Percentiles rank a stretch among this genome's conserved stretches.
Conservation (phyloP, 2,888 invertebrate genomes). For the Margaritifera margaritifera region DNA sequence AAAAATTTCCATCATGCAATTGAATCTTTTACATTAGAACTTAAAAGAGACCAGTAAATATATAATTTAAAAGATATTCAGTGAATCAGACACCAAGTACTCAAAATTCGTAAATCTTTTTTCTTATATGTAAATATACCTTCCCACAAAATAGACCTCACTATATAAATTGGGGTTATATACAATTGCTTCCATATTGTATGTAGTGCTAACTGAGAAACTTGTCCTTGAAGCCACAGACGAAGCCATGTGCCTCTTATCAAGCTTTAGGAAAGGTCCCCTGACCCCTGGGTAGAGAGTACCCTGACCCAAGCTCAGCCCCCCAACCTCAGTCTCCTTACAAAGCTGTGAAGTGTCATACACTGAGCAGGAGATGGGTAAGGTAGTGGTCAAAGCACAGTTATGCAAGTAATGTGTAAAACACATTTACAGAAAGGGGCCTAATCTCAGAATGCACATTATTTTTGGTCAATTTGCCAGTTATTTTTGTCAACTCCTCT, state of each 20-base stretch:
- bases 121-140: too few relatives aligned
- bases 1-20: too few relatives aligned
- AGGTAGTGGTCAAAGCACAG: too few relatives aligned
- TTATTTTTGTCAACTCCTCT: too few relatives aligned
- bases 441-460: too few relatives aligned
- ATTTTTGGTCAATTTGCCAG: too few relatives aligned
- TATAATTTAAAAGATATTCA: background rate
- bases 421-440: too few relatives aligned
- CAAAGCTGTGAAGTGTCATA: too few relatives aligned
- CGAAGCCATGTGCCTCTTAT: constrained; percentile 7
- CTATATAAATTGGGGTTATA: background rate
- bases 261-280: constrained; percentile 21
- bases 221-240: constrained; percentile 15
- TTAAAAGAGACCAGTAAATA: background rate
- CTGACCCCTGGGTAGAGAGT: constrained; percentile 18
- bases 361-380: too few relatives aligned
- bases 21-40: background rate
- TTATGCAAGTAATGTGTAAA: too few relatives aligned
- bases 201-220: constrained; percentile 2
- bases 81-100: too few relatives aligned
- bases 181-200: background rate
- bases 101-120: too few relatives aligned
- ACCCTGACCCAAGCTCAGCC: constrained; percentile 5
- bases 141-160: background rate
- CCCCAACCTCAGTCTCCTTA: background rate